Evolutionary conservation across 2,888 invertebrate genomes (phyloP), one percentile per base, ranked within the genome.

Genomic region (Dryadula phaetusa): DNA sequence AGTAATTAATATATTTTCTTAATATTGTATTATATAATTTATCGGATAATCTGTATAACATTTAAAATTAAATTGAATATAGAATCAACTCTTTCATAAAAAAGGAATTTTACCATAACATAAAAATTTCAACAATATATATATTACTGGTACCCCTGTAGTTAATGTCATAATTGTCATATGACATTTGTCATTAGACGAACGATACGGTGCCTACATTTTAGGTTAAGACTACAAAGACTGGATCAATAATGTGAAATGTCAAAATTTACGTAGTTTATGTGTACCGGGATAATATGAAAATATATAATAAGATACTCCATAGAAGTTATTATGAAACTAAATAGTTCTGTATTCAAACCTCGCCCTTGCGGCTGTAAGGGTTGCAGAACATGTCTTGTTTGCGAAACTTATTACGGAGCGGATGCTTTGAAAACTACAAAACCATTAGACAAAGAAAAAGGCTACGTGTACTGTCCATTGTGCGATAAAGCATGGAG

Each of bases 341-440:
- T 49, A 14, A 60, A 63, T 32, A 32, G 34, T 46, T 53, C 22
- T 20, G 68, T 46, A 16, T 76, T 77, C 76, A 76, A 94, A 73
- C 94, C 95, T 37, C 90, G 97, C 47, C 94, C 95, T 0, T 99
- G 99, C 88, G 98, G 98, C 46, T 99, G 99, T 82, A 99, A 99
- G 93, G 98, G 98, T 2, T 96, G 96, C 74, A 93, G 99, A 75
- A 97, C 97, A 1, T 99, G 99, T 84, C 93, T 98, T 22, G 87
- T 96, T 67, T 99, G 99, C 85, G 98, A 98, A 92, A 91, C 94
- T 49, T 93, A 95, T 66, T 88, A 88, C 73, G 92, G 90, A 61
- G 92, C 90, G 2, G 83, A 85, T 71, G 81, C 80, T 34, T 72
- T 87, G 25, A 90, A 90, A 79, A 74, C 84, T 14, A 78, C 83